Evolutionary conservation across 2,888 invertebrate genomes (phyloP), one percentile per base, ranked within the genome.

Genomic region (Brassicogethes aeneus): DNA sequence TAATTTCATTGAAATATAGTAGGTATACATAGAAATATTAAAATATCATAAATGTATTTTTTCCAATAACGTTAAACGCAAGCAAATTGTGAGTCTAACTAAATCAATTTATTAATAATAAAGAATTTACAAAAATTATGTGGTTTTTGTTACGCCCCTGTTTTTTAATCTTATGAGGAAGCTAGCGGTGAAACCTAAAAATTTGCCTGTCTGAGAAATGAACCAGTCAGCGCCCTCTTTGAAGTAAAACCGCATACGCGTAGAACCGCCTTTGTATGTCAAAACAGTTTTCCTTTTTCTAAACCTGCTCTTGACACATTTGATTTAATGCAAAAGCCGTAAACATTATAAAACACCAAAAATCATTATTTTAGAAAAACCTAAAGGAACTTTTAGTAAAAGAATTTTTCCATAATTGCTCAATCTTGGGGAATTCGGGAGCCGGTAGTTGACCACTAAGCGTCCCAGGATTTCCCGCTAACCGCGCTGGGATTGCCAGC

Each of bases 141-240:
- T 5, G 10, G 23, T 10, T 23, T 23, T 23, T n/a, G n/a, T n/a
- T n/a, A n/a, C n/a, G n/a, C n/a, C n/a, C n/a, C n/a, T n/a, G n/a
- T n/a, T n/a, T n/a, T n/a, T n/a, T n/a, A n/a, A n/a, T n/a, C n/a
- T n/a, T n/a, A n/a, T n/a, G n/a, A n/a, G n/a, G n/a, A n/a, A n/a
- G n/a, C n/a, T n/a, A n/a, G n/a, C n/a, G n/a, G n/a, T n/a, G n/a
- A n/a, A n/a, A n/a, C n/a, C n/a, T 57, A 52, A 54, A 47, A 47
- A 53, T 53, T 50, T 47, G 48, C 47, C 49, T 42, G 54, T 51
- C 57, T 59, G 56, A 58, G 57, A 59, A 60, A 59, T 61, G 57
- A 62, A 59, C 60, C 59, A 62, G 59, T 61, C 60, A 56, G 56
- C 56, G 56, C 54, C 56, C 57, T 54, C 56, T 59, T 53, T 53